Base-by-base conservation (phyloP, 2,113 vertebrate species). In the Microtus montanus region DNA sequence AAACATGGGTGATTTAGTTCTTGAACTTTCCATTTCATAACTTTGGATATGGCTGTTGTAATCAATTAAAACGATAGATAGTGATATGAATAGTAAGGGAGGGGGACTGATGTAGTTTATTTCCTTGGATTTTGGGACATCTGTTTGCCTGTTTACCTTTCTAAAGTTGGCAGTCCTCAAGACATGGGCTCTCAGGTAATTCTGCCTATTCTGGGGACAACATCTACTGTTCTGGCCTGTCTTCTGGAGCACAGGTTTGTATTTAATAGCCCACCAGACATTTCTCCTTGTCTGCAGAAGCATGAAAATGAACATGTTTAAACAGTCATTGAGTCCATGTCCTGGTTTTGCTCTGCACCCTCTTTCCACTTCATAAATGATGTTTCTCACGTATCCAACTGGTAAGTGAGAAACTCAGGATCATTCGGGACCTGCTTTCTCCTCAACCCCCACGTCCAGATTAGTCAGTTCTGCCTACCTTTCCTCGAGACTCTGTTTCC, bases 121-220 rank as follows among this genome's bases (percentile, higher is more conserved):
- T 91, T 64, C 83, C 77, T 93, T 92, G 41, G 30, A 89, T 90
- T 96, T 66, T 91, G 68, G 35, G 64, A 82, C 7, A 89, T 13
- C 47, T 83, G 66, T 74, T 93, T 87, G 33, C 54, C 41, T 82
- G n/a, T 20, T 33, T 88, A 71, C 87, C 44, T 91, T 89, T 28
- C 12, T 84, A 66, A 95, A 75, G 22, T n/a, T 85, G n/a, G 33
- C 89, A 83, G 41, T 96, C 61, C 47, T 90, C 9, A 63, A 79
- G 61, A 79, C 15, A 54, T 82, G 35, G 47, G 22, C 22, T 92
- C 47, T 87, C 35, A 58, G 68, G 35, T 87, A 73, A 44, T 68
- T 89, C 85, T 92, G 63, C 0, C 73, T 52, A 91, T 91, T 87
- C 30, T 20, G 68, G 15, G 54, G 58, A 28, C 17, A 49, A 58